Evolutionary conservation across 1,140 invertebrate genomes (phyloP).

Genomic region (Nylanderia fulva): DNA sequence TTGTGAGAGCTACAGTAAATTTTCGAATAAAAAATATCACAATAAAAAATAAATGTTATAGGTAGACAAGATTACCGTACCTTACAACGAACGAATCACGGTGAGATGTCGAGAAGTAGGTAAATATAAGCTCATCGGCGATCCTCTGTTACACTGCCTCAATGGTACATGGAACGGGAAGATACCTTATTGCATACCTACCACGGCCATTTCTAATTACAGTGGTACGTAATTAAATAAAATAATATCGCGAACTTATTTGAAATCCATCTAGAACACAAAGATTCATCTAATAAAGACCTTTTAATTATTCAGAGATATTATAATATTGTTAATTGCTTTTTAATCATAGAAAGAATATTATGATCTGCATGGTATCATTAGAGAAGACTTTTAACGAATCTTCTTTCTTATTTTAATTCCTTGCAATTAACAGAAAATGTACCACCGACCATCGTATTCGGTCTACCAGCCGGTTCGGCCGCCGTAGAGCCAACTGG

Average conservation of each 20-base stretch:
- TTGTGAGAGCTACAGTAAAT: too few species aligned
- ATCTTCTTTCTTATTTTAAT: conserved; percentile 49
- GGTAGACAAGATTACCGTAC: conserved; percentile 84
- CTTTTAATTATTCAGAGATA: neutral
- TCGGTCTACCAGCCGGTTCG: conserved; percentile 92
- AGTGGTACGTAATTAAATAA: conserved; percentile 89
- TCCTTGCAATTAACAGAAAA: conserved; percentile 87
- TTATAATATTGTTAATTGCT: neutral
- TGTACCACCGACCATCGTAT: conserved; percentile 93
- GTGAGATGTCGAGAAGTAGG: conserved; percentile 92
- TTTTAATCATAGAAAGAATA: neutral
- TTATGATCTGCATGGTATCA: conserved; percentile 57
- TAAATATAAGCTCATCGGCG: conserved; percentile 92
- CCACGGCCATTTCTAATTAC: conserved; percentile 93
- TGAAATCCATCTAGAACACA: neutral
- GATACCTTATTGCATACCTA: conserved; percentile 92
- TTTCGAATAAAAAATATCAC: too few species aligned
- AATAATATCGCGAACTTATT: neutral
- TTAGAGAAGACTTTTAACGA: neutral
- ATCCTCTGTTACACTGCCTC: conserved; percentile 89
- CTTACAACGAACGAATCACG: conserved; percentile 90
- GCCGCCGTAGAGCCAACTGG: conserved; percentile 92
- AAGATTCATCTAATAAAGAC: neutral
- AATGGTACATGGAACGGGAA: conserved; percentile 92
- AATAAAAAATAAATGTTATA: conserved; percentile 59